Conservation (phyloP, 2,888 invertebrate species). For the Eudasyphora cyanicolor region DNA sequence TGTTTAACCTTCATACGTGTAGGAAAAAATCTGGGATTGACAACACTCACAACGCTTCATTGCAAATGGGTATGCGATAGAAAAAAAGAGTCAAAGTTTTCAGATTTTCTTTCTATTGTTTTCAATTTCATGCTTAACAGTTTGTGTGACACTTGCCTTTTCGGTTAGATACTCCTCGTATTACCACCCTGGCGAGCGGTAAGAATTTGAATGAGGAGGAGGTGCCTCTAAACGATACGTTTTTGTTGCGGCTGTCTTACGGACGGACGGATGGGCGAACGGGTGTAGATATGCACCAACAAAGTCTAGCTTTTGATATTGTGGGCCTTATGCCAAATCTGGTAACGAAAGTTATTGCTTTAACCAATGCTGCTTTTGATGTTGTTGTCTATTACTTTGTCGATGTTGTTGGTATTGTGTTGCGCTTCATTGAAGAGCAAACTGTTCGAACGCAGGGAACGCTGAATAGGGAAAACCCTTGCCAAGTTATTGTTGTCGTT, state of each 20-base stretch:
- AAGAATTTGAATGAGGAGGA: conserved; percentile 28
- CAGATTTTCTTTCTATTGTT: conserved; percentile 51
- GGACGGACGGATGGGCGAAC: no score
- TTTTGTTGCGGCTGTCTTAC: background rate
- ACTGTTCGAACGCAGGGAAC: background rate
- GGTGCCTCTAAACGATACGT: conserved; percentile 11
- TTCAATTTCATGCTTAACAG: conserved; percentile 69
- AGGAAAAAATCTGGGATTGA: no score
- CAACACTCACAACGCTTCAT: background rate
- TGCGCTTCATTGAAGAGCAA: conserved; percentile 9
- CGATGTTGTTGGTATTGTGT: conserved; percentile 2
- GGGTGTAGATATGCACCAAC: no score
- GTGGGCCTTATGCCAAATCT: conserved; percentile 59
- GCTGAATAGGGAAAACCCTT: conserved; percentile 32
- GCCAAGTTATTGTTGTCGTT: background rate
- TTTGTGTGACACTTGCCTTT: conserved; percentile 65
- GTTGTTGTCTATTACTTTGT: background rate
- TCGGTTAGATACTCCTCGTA: conserved; percentile 46
- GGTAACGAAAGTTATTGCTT: conserved; percentile 56
- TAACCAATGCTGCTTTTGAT: background rate
- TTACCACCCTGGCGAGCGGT: no score
- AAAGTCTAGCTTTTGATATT: conserved; percentile 27
- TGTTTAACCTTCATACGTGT: no score
- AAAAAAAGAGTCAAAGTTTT: conserved; percentile 2
- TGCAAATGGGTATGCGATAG: background rate